Conservation (phyloP, 2,888 invertebrate genomes). For the Syritta pipiens region DNA sequence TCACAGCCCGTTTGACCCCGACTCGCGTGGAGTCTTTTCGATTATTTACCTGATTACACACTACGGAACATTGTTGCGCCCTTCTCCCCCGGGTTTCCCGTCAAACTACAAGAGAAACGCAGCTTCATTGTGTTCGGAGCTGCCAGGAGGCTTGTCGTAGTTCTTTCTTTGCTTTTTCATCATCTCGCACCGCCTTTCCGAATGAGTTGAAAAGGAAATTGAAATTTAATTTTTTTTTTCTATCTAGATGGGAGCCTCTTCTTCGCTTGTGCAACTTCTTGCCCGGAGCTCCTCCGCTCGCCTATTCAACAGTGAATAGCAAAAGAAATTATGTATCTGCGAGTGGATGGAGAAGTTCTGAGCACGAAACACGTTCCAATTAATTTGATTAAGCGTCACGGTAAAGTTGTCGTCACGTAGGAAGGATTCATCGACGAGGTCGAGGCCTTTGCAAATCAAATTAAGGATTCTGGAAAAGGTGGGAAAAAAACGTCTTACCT, state of each 20-base stretch:
- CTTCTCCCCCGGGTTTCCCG: no score
- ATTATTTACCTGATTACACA: slow-evolving; percentile 41
- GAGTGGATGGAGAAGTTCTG: not conserved
- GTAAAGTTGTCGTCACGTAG: slow-evolving; percentile 37
- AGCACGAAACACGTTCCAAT: slow-evolving; percentile 18
- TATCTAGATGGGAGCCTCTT: not conserved
- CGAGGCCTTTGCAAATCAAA: slow-evolving; percentile 17
- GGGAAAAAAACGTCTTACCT: slow-evolving; percentile 39
- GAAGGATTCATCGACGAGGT: not conserved
- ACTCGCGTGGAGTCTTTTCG: slow-evolving; percentile 26
- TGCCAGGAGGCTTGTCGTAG: not conserved
- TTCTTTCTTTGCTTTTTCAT: not conserved
- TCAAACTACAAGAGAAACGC: no score
- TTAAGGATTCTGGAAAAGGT: slow-evolving; percentile 15
- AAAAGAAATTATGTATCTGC: no score
- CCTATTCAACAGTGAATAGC: not conserved
- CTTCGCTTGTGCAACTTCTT: no score
- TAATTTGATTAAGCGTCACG: slow-evolving; percentile 46
- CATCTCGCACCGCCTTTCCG: slow-evolving; percentile 11
- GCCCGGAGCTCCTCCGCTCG: not conserved
- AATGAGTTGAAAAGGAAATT: slow-evolving; percentile 54
- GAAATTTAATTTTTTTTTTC: slow-evolving; percentile 44
- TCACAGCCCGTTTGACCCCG: slow-evolving; percentile 43
- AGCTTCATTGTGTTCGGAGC: not conserved
- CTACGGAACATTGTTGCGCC: not conserved